Evolutionary conservation across 2,797 vertebrate genomes (phyloP).

Genomic region (Aratinga solstitialis): DNA sequence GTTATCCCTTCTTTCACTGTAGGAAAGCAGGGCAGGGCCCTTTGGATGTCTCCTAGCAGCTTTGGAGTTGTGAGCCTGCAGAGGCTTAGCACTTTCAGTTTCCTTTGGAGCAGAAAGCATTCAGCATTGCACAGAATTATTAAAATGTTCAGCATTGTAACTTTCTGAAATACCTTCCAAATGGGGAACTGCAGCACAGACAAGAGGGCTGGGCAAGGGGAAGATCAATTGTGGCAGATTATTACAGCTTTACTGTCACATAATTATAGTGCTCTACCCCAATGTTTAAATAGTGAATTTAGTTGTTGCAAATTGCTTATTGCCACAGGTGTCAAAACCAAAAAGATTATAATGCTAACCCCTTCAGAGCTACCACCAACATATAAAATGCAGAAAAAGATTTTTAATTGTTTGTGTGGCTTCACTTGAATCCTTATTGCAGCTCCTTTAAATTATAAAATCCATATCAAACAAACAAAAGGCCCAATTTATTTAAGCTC

Average conservation of each 20-base stretch:
- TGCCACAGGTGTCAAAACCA: constrained; percentile 68
- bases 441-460: background rate
- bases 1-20: background rate
- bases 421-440: background rate
- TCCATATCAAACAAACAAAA: background rate
- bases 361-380: constrained; percentile 32
- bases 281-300: constrained; percentile 64
- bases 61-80: background rate
- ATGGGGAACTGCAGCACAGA: constrained; percentile 52
- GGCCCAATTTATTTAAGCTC: background rate
- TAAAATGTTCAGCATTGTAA: constrained; percentile 18
- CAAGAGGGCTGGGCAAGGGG: constrained; percentile 64
- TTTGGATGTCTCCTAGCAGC: background rate
- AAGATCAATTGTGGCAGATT: constrained; percentile 65
- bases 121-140: background rate
- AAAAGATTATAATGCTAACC: constrained; percentile 40
- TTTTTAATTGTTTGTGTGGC: constrained; percentile 35
- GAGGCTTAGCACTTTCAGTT: background rate
- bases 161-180: constrained; percentile 59
- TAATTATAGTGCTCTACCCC: constrained; percentile 63
- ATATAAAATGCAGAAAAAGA: background rate
- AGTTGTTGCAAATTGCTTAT: constrained; percentile 54
- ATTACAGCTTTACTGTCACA: constrained; percentile 66
- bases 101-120: background rate
- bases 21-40: background rate